Evolutionary conservation across 2,113 vertebrate species (phyloP), one percentile per base, ranked within the genome.

Genomic region (Actenoides hombroni): DNA sequence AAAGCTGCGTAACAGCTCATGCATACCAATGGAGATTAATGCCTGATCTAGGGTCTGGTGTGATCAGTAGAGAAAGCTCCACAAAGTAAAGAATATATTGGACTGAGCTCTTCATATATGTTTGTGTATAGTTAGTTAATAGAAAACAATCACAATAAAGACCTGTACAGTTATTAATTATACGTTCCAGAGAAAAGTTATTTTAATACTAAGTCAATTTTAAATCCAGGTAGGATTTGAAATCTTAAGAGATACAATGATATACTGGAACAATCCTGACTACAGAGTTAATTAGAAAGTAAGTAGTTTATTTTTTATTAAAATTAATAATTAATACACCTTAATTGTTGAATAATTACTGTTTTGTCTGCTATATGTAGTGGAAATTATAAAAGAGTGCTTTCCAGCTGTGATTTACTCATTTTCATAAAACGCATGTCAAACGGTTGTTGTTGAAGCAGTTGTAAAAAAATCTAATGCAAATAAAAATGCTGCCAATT

Each of bases 261-360:
- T 70, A 84, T 35, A 84, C 31, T 78, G 48, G 77, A 82, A 78
- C 37, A 68, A 88, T 69, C 67, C 64, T 79, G 70, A 95, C 85
- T 76, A 67, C 31, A 83, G 35, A 71, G 17, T 87, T 92, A 91
- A 89, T 89, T 87, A 65, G 42, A 53, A 37, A 94, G 64, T 8
- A 80, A 71, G 63, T 19, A 19, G 33, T 26, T 67, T 70, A 48
- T 44, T 81, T 80, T 91, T 84, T 53, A 86, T 84, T 84, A 64
- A 89, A 91, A 68, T 71, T 84, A 96, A 87, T 91, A 67, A 92
- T 87, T 92, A 23, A 80, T 83, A 33, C 13, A 82, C 25, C 24
- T 68, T 84, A 91, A 93, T 71, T 75, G 11, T 82, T 53, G 29
- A 11, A 67, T 86, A 92, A 83, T 79, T 17, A 84, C 9, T 16